phyloP scores from a whole-genome alignment of 2,797 vertebrate species.

The Phoebastria nigripes region DNA sequence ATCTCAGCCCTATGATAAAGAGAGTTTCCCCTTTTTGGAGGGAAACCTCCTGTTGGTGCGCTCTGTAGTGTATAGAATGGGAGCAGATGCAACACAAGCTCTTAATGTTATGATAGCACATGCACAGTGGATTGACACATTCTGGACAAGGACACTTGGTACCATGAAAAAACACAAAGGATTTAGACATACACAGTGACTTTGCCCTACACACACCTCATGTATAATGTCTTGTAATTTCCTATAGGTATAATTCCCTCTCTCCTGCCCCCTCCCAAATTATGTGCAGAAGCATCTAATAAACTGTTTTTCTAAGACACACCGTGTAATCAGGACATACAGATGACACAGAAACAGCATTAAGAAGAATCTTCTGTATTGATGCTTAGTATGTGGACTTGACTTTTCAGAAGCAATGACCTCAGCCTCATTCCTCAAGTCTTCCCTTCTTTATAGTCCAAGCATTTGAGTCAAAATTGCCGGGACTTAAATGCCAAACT shows the following conservation, averaged over 20 bases:
- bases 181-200: neutral
- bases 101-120: neutral
- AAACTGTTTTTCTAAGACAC: neutral
- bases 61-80: neutral
- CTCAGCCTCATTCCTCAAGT: slow-evolving; percentile 52
- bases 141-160: neutral
- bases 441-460: slow-evolving; percentile 48
- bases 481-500: slow-evolving; percentile 59
- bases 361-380: neutral
- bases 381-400: neutral
- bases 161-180: neutral
- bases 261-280: neutral
- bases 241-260: neutral
- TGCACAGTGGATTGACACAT: neutral
- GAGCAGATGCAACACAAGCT: neutral
- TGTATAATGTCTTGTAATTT: neutral
- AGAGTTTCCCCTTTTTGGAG: neutral
- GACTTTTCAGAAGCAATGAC: slow-evolving; percentile 43
- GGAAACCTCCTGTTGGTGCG: accelerated
- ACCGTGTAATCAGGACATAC: neutral
- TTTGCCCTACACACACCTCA: neutral
- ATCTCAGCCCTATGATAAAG: neutral
- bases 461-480: slow-evolving; percentile 60
- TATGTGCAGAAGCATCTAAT: neutral
- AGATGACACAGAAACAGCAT: neutral